Percentiles rank a stretch among this genome's conserved stretches.
Conservation (phyloP, 2,797 vertebrate species). For the Lutjanus argentimaculatus region DNA sequence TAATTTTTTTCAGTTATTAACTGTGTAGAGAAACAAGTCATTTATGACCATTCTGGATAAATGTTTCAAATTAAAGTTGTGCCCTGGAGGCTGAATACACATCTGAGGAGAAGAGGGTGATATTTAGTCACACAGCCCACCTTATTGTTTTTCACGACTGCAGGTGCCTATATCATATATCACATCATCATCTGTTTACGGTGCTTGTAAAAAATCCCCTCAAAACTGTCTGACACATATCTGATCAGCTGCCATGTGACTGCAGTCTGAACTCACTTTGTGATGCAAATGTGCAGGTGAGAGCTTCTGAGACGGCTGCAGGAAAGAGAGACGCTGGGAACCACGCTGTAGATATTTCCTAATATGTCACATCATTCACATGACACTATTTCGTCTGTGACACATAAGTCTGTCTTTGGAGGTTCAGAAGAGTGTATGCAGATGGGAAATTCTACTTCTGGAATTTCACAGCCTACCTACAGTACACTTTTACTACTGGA, state of each 20-base stretch:
- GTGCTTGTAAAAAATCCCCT: not conserved
- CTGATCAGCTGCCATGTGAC: not conserved
- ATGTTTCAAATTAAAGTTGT: not conserved
- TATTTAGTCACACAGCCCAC: not conserved
- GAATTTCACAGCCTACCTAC: not conserved
- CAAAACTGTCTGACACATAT: not conserved
- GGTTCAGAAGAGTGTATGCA: not conserved
- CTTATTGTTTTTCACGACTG: not conserved
- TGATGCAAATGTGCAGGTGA: conserved; percentile 6
- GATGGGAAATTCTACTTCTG: no score
- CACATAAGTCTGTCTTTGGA: not conserved
- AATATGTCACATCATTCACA: not conserved
- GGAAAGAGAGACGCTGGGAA: not conserved
- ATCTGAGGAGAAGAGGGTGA: not conserved
- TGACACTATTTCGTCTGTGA: not conserved
- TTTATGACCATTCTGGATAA: not conserved
- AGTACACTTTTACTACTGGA: no score
- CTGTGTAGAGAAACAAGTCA: not conserved
- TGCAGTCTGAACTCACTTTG: not conserved
- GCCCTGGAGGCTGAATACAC: not conserved
- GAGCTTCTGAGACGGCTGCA: not conserved
- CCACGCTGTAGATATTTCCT: no score
- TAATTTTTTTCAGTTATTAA: not conserved
- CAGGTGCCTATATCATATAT: not conserved
- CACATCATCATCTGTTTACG: not conserved